Evolutionary conservation across 2,797 vertebrate species (phyloP).

Genomic region (Peromyscus attwateri): DNA sequence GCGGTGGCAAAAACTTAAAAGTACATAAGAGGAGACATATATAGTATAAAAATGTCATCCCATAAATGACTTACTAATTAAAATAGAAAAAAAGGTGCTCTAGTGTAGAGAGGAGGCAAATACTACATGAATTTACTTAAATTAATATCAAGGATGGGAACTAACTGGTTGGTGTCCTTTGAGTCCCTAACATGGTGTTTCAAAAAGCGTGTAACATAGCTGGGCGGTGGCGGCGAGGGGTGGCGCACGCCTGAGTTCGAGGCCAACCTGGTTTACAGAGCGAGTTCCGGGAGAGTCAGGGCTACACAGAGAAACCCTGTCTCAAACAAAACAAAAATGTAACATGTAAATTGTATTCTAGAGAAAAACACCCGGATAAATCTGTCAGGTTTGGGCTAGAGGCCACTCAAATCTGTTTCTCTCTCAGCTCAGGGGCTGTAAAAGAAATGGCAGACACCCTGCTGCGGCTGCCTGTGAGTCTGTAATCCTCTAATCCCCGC

Average conservation of each 20-base stretch:
- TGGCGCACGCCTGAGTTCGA: too few relatives aligned
- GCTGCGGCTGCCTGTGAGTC: not conserved
- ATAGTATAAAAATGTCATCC: not conserved
- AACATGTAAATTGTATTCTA: not conserved
- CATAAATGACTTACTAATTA: not conserved
- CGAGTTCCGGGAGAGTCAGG: not conserved
- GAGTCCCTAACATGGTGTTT: not conserved
- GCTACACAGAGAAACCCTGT: not conserved
- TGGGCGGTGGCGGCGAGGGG: too few relatives aligned
- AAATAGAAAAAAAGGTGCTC: not conserved
- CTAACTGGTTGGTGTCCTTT: not conserved
- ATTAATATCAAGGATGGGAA: not conserved
- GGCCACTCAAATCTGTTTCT: not conserved
- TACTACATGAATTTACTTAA: not conserved
- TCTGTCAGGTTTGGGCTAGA: not conserved
- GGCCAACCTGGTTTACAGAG: not conserved
- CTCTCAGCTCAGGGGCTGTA: not conserved
- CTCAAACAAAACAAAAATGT: not conserved
- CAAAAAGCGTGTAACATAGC: not conserved
- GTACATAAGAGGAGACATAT: not conserved
- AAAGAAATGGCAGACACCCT: not conserved
- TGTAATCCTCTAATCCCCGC: not conserved
- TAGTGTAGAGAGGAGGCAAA: not conserved
- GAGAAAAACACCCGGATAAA: not conserved
- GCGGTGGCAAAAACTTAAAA: not conserved